phyloP scores from a whole-genome alignment of 2,888 invertebrate genomes.

The Drosophila robusta region DNA sequence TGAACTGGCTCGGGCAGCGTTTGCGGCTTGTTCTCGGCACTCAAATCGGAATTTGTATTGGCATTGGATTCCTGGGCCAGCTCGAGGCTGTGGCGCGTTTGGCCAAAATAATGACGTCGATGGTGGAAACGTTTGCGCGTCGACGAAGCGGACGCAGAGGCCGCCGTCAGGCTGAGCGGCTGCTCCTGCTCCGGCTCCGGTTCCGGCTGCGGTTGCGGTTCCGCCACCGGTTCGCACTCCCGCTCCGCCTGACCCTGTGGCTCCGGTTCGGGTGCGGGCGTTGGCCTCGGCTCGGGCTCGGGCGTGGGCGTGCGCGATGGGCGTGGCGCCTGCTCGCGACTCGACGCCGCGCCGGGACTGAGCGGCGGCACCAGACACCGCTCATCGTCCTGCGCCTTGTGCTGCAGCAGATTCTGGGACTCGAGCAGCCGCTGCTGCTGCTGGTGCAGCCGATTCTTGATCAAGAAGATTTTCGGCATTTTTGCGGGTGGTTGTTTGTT shows the following conservation, averaged over 20 bases:
- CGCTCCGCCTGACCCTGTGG: slow-evolving; percentile 28
- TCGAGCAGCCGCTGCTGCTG: slow-evolving; percentile 94
- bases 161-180: slow-evolving; percentile 68
- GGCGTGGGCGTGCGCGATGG: slow-evolving; percentile 30
- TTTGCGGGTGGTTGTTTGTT: slow-evolving; percentile 46
- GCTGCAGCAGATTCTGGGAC: slow-evolving; percentile 91
- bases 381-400: slow-evolving; percentile 87
- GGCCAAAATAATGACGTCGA: slow-evolving; percentile 83
- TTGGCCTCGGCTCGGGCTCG: slow-evolving; percentile 39
- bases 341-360: slow-evolving; percentile 84
- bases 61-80: slow-evolving; percentile 35
- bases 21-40: slow-evolving; percentile 33
- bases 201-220: slow-evolving; percentile 53
- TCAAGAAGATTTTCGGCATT: slow-evolving; percentile 97
- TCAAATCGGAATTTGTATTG: slow-evolving; percentile 36
- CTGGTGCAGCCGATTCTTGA: slow-evolving; percentile 95
- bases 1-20: slow-evolving; percentile 55
- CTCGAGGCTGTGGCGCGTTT: slow-evolving; percentile 70
- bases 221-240: slow-evolving; percentile 45
- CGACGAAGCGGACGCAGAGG: slow-evolving; percentile 44
- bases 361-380: slow-evolving; percentile 87
- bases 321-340: slow-evolving; percentile 11
- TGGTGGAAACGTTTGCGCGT: slow-evolving; percentile 86
- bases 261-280: slow-evolving; percentile 21
- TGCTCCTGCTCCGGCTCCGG: slow-evolving; percentile 41